Percentiles rank a stretch among this genome's conserved stretches.
phyloP scores from a whole-genome alignment of 2,888 invertebrate genomes.

The Anoncus sp. region DNA sequence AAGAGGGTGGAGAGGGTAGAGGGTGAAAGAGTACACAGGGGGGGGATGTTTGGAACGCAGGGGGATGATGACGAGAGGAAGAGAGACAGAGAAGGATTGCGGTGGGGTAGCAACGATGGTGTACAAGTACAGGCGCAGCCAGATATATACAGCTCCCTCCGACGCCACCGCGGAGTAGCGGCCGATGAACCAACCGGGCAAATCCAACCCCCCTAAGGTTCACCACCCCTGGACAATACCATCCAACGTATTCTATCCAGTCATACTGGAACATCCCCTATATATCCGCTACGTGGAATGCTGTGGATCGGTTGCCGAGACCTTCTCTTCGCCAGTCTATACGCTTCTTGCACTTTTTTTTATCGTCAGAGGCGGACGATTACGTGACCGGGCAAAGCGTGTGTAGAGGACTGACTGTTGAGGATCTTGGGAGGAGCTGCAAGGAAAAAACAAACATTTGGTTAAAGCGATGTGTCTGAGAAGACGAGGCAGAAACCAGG shows the following conservation, averaged over 20 bases:
- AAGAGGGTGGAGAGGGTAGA: constrained; percentile 48
- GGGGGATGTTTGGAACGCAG: constrained; percentile 48
- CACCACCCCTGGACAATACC: constrained; percentile 73
- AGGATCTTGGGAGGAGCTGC: neutral
- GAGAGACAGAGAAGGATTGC: constrained; percentile 55
- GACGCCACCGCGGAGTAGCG: constrained; percentile 53
- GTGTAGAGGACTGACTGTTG: constrained; percentile 9
- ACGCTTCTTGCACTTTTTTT: constrained; percentile 53
- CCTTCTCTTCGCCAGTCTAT: constrained; percentile 7
- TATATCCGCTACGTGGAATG: constrained; percentile 22
- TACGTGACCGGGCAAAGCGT: constrained; percentile 38
- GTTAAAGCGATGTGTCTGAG: too few relatives aligned
- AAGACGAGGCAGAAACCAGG: too few relatives aligned
- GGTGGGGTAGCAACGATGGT: constrained; percentile 58
- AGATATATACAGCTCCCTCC: constrained; percentile 55
- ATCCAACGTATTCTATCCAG: constrained; percentile 74
- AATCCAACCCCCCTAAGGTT: constrained; percentile 64
- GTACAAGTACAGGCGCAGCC: constrained; percentile 48
- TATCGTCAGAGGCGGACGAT: constrained; percentile 18
- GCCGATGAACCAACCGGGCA: constrained; percentile 76
- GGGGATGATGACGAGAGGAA: constrained; percentile 42
- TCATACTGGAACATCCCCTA: constrained; percentile 12
- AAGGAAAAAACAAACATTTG: neutral
- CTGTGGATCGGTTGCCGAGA: neutral
- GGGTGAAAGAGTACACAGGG: constrained; percentile 19